A percentile compares a stretch with the other conserved stretches of the same genome.
phyloP scores from a whole-genome alignment of 2,888 invertebrate genomes.

The Desoria tigrina region DNA sequence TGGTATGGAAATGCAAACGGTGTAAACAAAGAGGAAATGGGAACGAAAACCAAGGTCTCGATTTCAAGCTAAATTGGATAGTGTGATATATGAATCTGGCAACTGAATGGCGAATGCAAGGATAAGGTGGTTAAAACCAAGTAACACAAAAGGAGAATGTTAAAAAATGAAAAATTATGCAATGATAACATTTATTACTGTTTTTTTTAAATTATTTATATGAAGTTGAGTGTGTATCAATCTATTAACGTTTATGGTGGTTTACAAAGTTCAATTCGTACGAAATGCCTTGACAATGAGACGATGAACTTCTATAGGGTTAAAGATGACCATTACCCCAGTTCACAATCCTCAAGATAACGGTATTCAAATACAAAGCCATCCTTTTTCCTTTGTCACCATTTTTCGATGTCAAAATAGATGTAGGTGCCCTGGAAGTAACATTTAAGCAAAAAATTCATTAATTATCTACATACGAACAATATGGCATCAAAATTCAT shows the following conservation, averaged over 20 bases:
- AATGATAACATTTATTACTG: constrained; percentile 22
- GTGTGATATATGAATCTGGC: too few relatives aligned
- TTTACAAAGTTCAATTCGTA: constrained; percentile 12
- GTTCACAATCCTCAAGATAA: constrained; percentile 99
- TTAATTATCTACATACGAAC: too few relatives aligned
- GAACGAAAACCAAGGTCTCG: too few relatives aligned
- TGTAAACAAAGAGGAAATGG: background rate
- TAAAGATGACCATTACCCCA: constrained; percentile 73
- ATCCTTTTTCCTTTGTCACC: constrained; percentile 99
- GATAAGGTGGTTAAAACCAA: background rate
- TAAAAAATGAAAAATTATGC: constrained; percentile 12
- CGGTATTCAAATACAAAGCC: constrained; percentile 99
- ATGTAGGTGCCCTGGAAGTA: constrained; percentile 99
- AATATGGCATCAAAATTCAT: too few relatives aligned
- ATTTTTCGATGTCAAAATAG: constrained; percentile 99
- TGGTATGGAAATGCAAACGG: too few relatives aligned
- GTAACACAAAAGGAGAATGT: background rate
- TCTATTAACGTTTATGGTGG: constrained; percentile 3
- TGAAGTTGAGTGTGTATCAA: constrained; percentile 19
- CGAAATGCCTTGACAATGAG: constrained; percentile 10
- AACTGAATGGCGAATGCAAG: too few relatives aligned
- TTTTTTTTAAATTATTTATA: constrained; percentile 17
- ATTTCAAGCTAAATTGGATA: too few relatives aligned
- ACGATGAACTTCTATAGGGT: background rate
- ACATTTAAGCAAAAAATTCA: too few relatives aligned